Evolutionary conservation across 2,797 vertebrate species (phyloP).

Genomic region (Atherinosoma microstoma): DNA sequence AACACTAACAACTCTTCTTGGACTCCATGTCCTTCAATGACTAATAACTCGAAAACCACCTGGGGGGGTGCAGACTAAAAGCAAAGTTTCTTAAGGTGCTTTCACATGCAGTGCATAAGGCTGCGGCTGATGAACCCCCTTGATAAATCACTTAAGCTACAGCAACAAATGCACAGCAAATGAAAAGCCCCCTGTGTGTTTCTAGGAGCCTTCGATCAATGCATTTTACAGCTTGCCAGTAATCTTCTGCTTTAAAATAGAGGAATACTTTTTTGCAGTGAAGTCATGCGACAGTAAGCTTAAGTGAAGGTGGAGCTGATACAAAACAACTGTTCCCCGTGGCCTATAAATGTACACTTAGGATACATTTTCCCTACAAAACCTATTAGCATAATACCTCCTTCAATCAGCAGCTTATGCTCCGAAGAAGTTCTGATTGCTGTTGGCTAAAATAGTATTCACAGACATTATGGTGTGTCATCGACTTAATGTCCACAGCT

Average conservation of each 20-base stretch:
- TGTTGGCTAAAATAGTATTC: slow-evolving; percentile 5
- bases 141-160: slow-evolving; percentile 74
- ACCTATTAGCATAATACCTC: slow-evolving; percentile 45
- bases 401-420: slow-evolving; percentile 38
- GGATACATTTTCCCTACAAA: slow-evolving; percentile 29
- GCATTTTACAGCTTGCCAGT: slow-evolving; percentile 68
- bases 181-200: slow-evolving; percentile 69
- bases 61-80: slow-evolving; percentile 54
- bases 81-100: slow-evolving; percentile 59
- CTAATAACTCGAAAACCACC: slow-evolving; percentile 48
- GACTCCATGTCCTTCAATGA: not conserved
- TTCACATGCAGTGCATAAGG: slow-evolving; percentile 56
- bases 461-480: slow-evolving; percentile 13
- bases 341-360: slow-evolving; percentile 36
- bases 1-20: not conserved
- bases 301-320: not conserved
- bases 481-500: slow-evolving; percentile 17
- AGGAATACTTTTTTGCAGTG: slow-evolving; percentile 32
- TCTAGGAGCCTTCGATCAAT: slow-evolving; percentile 61
- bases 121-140: slow-evolving; percentile 70
- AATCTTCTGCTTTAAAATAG: slow-evolving; percentile 60
- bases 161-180: slow-evolving; percentile 75
- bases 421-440: slow-evolving; percentile 25
- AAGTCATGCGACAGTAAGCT: slow-evolving; percentile 40
- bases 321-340: slow-evolving; percentile 28